Percentiles rank a stretch among this genome's conserved stretches.
phyloP scores from a whole-genome alignment of 1,140 invertebrate species.

The Gryllus bimaculatus region DNA sequence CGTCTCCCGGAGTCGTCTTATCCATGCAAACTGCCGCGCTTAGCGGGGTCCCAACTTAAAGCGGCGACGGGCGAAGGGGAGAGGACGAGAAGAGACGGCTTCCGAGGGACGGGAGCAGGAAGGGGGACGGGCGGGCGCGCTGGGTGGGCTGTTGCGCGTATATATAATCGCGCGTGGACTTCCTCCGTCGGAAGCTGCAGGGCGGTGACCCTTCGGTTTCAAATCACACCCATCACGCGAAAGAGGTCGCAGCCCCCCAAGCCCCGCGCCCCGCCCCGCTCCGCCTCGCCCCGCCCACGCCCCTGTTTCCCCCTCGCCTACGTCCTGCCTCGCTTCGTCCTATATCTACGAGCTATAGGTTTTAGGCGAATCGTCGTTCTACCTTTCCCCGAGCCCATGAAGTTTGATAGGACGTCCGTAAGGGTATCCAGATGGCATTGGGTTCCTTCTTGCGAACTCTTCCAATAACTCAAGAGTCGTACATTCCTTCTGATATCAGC shows the following conservation, averaged over 20 bases:
- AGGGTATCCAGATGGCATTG: conserved; percentile 13
- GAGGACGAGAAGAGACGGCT: neutral
- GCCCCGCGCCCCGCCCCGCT: too few relatives aligned
- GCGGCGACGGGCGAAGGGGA: neutral
- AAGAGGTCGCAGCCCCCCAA: neutral
- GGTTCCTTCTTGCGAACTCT: neutral
- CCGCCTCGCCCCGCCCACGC: neutral
- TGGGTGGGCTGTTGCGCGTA: neutral
- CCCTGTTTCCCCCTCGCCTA: too few relatives aligned
- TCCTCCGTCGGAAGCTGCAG: neutral
- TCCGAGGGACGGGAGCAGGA: neutral
- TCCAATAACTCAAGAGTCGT: conserved; percentile 6
- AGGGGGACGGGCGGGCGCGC: neutral
- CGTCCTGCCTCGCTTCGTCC: neutral
- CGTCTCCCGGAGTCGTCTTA: neutral
- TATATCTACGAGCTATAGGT: conserved; percentile 4
- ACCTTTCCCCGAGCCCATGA: neutral
- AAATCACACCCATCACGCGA: conserved; percentile 14
- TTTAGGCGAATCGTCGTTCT: conserved; percentile 3
- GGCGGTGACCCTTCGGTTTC: conserved; percentile 11
- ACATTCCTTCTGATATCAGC: conserved; percentile 17
- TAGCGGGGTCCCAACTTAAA: neutral
- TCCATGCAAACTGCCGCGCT: neutral
- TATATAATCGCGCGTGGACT: neutral
- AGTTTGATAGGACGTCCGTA: conserved; percentile 14